phyloP scores from a whole-genome alignment of 2,888 invertebrate genomes.

The Pammene fasciana region DNA sequence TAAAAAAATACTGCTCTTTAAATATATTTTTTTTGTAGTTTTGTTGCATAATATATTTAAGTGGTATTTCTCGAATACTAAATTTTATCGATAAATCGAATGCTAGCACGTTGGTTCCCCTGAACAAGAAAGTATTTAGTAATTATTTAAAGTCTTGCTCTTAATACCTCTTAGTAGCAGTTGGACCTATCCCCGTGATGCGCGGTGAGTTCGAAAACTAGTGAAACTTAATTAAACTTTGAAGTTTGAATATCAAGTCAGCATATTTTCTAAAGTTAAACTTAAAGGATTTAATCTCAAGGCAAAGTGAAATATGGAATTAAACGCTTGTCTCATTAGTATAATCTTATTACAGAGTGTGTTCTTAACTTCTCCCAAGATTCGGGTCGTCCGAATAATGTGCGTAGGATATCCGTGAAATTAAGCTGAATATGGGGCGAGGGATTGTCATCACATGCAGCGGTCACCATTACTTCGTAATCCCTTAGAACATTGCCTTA shows the following conservation, averaged over 20 bases:
- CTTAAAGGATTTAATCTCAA: slow-evolving; percentile 19
- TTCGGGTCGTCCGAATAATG: slow-evolving; percentile 27
- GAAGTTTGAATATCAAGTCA: slow-evolving; percentile 7
- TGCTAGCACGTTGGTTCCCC: no score
- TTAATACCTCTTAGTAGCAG: slow-evolving; percentile 1
- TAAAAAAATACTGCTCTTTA: no score
- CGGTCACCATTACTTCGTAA: slow-evolving; percentile 18
- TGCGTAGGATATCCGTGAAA: slow-evolving; percentile 25
- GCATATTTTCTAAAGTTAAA: slow-evolving; percentile 13
- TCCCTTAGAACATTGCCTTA: slow-evolving; percentile 13
- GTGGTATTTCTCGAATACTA: no score
- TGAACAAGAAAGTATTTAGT: no score
- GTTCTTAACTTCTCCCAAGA: slow-evolving; percentile 27
- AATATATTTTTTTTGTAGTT: no score
- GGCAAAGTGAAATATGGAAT: slow-evolving; percentile 26
- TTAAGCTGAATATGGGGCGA: slow-evolving; percentile 31
- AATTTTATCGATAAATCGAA: no score
- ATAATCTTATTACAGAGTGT: slow-evolving; percentile 31
- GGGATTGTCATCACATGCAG: slow-evolving; percentile 39
- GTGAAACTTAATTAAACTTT: slow-evolving; percentile 19
- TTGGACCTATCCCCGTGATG: background rate
- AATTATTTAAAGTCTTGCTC: background rate
- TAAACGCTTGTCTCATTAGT: slow-evolving; percentile 21
- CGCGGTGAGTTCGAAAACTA: background rate
- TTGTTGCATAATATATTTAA: no score